A percentile compares a stretch with the other conserved stretches of the same genome.
Evolutionary conservation across 2,888 invertebrate genomes (phyloP).

Genomic region (Bimastos eiseni): DNA sequence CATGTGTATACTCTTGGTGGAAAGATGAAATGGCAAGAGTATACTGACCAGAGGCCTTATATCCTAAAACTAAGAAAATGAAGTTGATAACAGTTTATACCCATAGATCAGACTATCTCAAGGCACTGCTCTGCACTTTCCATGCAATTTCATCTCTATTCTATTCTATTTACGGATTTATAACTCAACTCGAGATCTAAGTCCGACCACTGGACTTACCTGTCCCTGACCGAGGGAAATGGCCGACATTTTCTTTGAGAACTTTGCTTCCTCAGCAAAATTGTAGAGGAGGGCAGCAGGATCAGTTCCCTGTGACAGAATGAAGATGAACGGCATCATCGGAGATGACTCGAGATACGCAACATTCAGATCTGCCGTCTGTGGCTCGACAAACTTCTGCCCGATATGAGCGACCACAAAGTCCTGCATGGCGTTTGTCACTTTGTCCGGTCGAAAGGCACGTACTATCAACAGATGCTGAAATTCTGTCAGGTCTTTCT

Average conservation of each 20-base stretch:
- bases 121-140: neutral
- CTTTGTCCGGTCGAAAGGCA: slow-evolving; percentile 61
- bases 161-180: no score
- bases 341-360: slow-evolving; percentile 64
- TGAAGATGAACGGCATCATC: slow-evolving; percentile 63
- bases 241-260: slow-evolving; percentile 70
- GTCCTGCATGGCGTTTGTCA: slow-evolving; percentile 65
- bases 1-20: no score
- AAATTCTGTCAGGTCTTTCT: slow-evolving; percentile 56
- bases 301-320: slow-evolving; percentile 63
- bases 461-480: slow-evolving; percentile 61
- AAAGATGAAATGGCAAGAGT: no score
- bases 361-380: slow-evolving; percentile 60
- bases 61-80: no score
- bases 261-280: slow-evolving; percentile 65
- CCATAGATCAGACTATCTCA: no score
- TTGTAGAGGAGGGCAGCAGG: slow-evolving; percentile 64
- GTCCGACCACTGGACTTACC: slow-evolving; percentile 46
- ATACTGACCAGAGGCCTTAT: no score
- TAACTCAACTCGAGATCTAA: no score
- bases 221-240: slow-evolving; percentile 89
- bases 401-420: slow-evolving; percentile 61
- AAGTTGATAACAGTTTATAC: no score
- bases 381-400: slow-evolving; percentile 64
- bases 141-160: neutral